Conservation (phyloP, 2,888 invertebrate genomes). For the Ectropis crepuscularia region DNA sequence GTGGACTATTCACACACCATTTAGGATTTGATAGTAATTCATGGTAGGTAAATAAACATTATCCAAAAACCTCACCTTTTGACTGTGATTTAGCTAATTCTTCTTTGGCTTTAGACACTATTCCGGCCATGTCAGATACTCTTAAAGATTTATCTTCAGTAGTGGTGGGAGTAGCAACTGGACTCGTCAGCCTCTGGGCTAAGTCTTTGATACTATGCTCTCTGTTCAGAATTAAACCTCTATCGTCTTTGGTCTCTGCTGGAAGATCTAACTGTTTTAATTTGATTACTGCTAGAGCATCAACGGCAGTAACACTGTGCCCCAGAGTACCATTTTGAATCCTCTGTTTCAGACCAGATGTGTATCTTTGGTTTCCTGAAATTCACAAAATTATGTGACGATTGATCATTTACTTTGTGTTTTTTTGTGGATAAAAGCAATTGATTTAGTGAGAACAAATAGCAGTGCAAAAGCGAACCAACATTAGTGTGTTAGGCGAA, state of each 20-base stretch:
- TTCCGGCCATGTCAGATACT: constrained; percentile 94
- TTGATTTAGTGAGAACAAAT: constrained; percentile 25
- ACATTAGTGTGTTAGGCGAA: constrained; percentile 71
- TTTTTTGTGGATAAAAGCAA: constrained; percentile 5
- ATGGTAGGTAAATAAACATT: not conserved
- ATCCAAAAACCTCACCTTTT: constrained; percentile 80
- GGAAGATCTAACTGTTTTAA: constrained; percentile 85
- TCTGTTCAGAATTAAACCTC: constrained; percentile 89
- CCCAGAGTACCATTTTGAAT: constrained; percentile 85
- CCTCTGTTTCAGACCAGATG: constrained; percentile 84
- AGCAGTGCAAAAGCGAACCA: constrained; percentile 42
- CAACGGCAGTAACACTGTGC: constrained; percentile 79
- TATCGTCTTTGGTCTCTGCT: constrained; percentile 83
- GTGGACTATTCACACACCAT: no score
- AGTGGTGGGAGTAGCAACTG: constrained; percentile 79
- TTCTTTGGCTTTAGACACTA: constrained; percentile 97
- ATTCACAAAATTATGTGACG: constrained; percentile 11
- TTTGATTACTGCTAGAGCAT: constrained; percentile 67
- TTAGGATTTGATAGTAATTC: no score
- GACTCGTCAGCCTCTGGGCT: constrained; percentile 92
- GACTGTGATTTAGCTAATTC: constrained; percentile 94
- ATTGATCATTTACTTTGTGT: not conserved
- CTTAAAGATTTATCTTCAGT: constrained; percentile 86
- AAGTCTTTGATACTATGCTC: constrained; percentile 95
- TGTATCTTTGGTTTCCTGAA: constrained; percentile 84